phyloP scores from a whole-genome alignment of 53 echinoderm and acorn worm species.

The Temnopleurus reevesii region DNA sequence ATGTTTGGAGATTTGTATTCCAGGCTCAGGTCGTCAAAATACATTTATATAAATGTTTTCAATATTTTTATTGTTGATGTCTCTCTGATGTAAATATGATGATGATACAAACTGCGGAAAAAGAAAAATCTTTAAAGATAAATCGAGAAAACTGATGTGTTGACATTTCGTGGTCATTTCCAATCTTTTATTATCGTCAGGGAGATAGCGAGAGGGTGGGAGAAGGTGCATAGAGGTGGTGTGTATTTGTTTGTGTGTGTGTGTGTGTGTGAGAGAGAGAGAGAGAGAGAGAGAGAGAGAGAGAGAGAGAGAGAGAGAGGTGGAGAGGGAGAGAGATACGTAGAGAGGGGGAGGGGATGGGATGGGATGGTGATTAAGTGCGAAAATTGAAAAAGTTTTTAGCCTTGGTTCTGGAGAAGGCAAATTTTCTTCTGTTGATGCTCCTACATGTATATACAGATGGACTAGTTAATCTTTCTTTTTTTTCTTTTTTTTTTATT shows the following conservation, averaged over 20 bases:
- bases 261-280: neutral
- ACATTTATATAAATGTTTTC: neutral
- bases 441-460: no score
- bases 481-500: no score
- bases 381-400: neutral
- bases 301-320: neutral
- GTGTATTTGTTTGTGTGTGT: no score
- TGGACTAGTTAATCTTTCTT: no score
- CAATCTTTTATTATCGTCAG: neutral
- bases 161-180: neutral
- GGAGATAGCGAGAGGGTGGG: neutral
- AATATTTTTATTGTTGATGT: neutral
- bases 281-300: neutral
- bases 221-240: neutral
- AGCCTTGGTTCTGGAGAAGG: no score
- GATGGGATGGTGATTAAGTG: neutral
- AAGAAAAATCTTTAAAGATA: neutral
- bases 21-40: conserved; percentile 3
- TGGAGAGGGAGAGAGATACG: neutral
- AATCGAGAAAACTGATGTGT: neutral
- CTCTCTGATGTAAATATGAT: neutral
- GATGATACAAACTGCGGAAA: neutral
- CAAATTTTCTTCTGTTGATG: no score
- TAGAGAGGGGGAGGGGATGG: neutral
- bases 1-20: neutral